These are phyloP conservation scores for Danio jaintianensis DNA, from an alignment of 2,797 vertebrate species.

Conservation along the genomic window DNA sequence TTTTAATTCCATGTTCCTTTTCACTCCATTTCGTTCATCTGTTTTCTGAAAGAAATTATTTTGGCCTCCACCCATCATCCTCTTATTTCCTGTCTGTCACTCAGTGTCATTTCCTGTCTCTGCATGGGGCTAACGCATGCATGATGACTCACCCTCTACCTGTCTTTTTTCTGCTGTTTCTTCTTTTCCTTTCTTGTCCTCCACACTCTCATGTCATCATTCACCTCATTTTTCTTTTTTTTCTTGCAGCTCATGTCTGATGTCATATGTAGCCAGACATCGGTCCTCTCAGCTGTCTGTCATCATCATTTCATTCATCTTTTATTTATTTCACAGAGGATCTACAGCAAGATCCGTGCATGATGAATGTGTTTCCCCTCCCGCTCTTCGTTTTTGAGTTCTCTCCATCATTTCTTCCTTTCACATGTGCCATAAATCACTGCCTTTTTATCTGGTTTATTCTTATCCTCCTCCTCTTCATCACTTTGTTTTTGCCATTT, in stretches of 20 bases:
- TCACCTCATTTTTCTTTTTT: slow-evolving; percentile 6
- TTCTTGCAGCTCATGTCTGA: slow-evolving; percentile 8
- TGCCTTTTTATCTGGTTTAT: slow-evolving; percentile 35
- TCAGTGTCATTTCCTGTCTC: slow-evolving; percentile 15
- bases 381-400: slow-evolving; percentile 9
- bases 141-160: slow-evolving; percentile 33
- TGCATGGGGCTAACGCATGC: slow-evolving; percentile 41
- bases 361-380: slow-evolving; percentile 8
- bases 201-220: background rate
- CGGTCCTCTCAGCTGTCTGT: background rate
- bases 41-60: background rate
- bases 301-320: slow-evolving; percentile 13
- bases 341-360: slow-evolving; percentile 10
- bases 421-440: slow-evolving; percentile 35
- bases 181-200: slow-evolving; percentile 12
- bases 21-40: background rate
- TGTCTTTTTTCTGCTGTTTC: slow-evolving; percentile 32
- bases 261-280: slow-evolving; percentile 10
- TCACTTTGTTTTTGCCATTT: slow-evolving; percentile 26
- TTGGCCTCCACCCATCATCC: background rate
- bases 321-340: slow-evolving; percentile 39
- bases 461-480: slow-evolving; percentile 9
- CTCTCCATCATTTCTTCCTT: slow-evolving; percentile 14
- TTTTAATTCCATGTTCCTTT: background rate
- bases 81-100: background rate